phyloP scores from a whole-genome alignment of 2,113 vertebrate genomes.

The Malurus alboscapulatus region DNA sequence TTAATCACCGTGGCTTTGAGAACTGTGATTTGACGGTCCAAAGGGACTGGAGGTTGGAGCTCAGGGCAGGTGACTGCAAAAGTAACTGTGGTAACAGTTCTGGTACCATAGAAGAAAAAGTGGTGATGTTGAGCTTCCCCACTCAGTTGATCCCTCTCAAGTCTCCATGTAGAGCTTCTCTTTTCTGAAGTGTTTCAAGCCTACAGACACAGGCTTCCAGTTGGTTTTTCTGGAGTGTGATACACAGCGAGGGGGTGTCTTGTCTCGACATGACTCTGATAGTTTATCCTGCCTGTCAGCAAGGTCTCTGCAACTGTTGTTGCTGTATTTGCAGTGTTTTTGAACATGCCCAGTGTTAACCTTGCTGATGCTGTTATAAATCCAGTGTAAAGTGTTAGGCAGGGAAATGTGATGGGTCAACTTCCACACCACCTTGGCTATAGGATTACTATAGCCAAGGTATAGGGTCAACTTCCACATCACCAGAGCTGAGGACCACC shows the following conservation, averaged over 20 bases:
- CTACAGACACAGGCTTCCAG: neutral
- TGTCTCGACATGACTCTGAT: accelerated
- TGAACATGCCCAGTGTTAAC: neutral
- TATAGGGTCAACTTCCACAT: neutral
- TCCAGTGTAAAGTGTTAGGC: neutral
- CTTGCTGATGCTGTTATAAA: neutral
- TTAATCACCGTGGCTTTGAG: neutral
- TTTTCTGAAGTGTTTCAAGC: neutral
- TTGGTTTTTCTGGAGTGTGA: neutral
- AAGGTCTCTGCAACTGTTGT: neutral
- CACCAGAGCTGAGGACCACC: neutral
- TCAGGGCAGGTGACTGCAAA: neutral
- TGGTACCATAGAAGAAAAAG: neutral
- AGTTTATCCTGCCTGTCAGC: neutral
- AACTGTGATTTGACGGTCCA: neutral
- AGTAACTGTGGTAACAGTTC: neutral
- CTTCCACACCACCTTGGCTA: neutral
- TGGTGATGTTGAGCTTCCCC: neutral
- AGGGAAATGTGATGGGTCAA: neutral
- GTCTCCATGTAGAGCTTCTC: neutral
- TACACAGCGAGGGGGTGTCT: accelerated
- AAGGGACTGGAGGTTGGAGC: neutral
- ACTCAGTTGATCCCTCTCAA: neutral
- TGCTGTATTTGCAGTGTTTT: neutral
- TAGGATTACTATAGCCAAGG: neutral